Base-by-base conservation (phyloP, 2,113 vertebrate species). In the Cromileptes altivelis region DNA sequence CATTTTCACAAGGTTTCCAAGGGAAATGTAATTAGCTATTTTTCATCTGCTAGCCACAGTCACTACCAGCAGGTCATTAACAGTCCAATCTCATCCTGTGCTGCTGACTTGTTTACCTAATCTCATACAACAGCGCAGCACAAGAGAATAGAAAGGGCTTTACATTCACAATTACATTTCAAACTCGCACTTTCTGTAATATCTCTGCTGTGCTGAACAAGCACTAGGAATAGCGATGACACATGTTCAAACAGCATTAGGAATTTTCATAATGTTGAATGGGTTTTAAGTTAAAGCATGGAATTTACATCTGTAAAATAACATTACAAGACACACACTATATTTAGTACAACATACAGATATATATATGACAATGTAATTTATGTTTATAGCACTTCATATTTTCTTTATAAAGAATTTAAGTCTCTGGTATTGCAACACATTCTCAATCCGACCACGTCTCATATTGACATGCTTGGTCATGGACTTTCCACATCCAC, bases 11-110 rank as follows among this genome's bases (percentile, higher is more conserved):
- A 49, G 61, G 49, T 61, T 52, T 64, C 63, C 23, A 58, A 37
- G 71, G 82, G 85, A 79, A 84, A 80, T 81, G 61, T 85, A 90
- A 90, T 90, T 86, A 86, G 78, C 75, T 75, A 52, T 60, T 78
- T 87, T 68, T 78, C 82, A 67, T 78, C 60, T 63, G 33, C 37
- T 47, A n/a, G 77, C 73, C 40, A 27, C 81, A 65, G 52, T 81
- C 67, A 10, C 67, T 72, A 49, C 81, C 79, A 75, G 74, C 68
- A 71, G 56, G 76, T 72, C 77, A 81, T 89, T 89, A 84, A 69
- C 64, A 84, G 80, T 78, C 71, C 67, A 75, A 52, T 78, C 78
- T 87, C 72, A 23, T 78, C 25, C 65, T 64, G 69, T 2, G 13
- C 76, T 70, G 55, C 49, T 1, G 9, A 58, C 65, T 63, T 88